Conservation (phyloP, 2,113 vertebrate genomes). For the Brachyhypopomus gauderio region DNA sequence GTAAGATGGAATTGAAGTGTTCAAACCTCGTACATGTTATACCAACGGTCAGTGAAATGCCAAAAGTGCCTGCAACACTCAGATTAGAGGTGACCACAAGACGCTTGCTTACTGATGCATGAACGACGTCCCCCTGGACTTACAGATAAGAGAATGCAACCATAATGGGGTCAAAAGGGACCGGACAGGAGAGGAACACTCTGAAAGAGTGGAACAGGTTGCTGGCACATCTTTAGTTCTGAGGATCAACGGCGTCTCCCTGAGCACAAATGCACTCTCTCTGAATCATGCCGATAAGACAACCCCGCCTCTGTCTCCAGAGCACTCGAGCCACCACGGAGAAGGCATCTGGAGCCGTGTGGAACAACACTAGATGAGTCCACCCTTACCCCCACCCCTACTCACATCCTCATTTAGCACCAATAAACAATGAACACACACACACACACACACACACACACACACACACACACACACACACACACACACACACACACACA, state of each 20-base stretch:
- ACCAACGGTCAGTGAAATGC: conserved; percentile 8
- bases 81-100: conserved; percentile 46
- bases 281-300: conserved; percentile 45
- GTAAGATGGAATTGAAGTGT: neutral
- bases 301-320: conserved; percentile 49
- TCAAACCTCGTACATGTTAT: conserved; percentile 9
- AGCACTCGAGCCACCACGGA: conserved; percentile 52
- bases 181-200: conserved; percentile 26
- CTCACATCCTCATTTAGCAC: neutral
- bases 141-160: conserved; percentile 42
- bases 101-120: conserved; percentile 31
- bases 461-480: conserved; percentile 10
- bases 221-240: conserved; percentile 12
- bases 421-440: conserved; percentile 63
- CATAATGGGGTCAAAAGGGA: conserved; percentile 47
- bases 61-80: conserved; percentile 18
- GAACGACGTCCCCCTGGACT: conserved; percentile 40
- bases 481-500: conserved; percentile 43
- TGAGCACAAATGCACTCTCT: conserved; percentile 4
- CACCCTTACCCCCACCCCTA: conserved; percentile 27
- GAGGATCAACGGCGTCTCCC: conserved; percentile 39
- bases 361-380: conserved; percentile 21
- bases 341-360: conserved; percentile 45
- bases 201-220: conserved; percentile 23
- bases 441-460: conserved; percentile 32